phyloP scores from a whole-genome alignment of 2,888 invertebrate genomes.

The Campoletis raptor region DNA sequence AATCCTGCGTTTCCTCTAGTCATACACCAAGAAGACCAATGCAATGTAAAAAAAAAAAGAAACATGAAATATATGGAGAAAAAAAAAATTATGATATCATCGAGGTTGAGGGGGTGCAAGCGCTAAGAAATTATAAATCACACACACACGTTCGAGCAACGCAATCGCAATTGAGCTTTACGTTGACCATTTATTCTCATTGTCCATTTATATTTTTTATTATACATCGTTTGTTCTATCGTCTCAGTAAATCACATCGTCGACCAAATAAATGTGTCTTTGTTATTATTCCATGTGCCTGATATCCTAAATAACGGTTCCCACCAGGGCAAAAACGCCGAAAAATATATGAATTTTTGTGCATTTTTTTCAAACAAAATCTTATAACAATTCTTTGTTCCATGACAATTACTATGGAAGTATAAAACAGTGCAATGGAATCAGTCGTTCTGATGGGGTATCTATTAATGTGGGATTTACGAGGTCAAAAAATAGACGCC shows the following conservation, averaged over 20 bases:
- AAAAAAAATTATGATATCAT: conserved; percentile 39
- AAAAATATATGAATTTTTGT: no score
- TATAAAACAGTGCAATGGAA: no score
- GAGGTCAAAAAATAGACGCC: no score
- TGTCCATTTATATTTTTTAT: conserved; percentile 59
- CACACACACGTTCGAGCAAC: conserved; percentile 52
- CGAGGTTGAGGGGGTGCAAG: conserved; percentile 29
- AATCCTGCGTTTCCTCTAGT: conserved; percentile 66
- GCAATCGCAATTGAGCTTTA: conserved; percentile 61
- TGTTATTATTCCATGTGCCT: conserved; percentile 10
- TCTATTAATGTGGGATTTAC: no score
- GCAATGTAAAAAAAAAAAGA: conserved; percentile 64
- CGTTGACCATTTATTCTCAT: conserved; percentile 44
- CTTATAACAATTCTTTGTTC: no score
- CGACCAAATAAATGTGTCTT: conserved; percentile 44
- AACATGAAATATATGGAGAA: conserved; percentile 34
- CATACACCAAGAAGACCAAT: conserved; percentile 66
- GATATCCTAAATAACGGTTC: background rate
- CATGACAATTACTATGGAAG: no score
- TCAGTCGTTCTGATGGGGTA: no score
- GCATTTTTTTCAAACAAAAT: no score
- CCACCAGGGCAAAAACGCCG: no score
- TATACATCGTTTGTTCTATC: conserved; percentile 38
- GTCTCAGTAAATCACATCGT: conserved; percentile 38
- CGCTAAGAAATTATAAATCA: conserved; percentile 33